A percentile compares a stretch with the other conserved stretches of the same genome.
phyloP scores from a whole-genome alignment of 2,797 vertebrate genomes.

The Rhynchotus rufescens region DNA sequence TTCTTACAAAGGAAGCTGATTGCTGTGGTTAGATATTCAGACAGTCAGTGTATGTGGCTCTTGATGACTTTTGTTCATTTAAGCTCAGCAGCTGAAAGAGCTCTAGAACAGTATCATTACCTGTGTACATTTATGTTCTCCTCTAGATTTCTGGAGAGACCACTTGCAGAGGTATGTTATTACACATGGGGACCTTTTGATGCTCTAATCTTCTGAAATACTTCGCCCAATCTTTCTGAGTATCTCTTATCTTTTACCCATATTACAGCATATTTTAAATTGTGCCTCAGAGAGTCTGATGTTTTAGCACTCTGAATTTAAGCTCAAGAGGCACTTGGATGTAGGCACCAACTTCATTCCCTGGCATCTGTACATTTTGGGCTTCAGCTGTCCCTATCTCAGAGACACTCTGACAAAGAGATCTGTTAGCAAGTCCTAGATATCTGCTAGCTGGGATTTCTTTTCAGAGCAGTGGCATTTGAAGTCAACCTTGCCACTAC shows the following conservation, averaged over 20 bases:
- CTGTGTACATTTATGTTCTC: not conserved
- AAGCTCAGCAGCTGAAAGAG: not conserved
- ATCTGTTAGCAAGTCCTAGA: conserved; percentile 1
- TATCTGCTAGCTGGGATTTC: conserved; percentile 20
- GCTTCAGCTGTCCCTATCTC: not conserved
- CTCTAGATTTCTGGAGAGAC: rapidly evolving
- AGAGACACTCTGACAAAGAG: not conserved
- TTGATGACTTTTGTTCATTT: not conserved
- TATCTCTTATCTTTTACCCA: not conserved
- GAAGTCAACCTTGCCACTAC: not conserved
- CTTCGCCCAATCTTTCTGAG: not conserved
- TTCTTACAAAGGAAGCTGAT: not conserved
- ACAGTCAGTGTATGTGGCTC: not conserved
- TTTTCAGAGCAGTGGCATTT: not conserved
- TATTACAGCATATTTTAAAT: not conserved
- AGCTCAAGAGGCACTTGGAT: not conserved
- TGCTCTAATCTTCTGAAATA: not conserved
- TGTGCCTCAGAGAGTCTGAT: not conserved
- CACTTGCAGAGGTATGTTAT: not conserved
- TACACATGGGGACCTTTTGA: not conserved
- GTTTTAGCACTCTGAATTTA: not conserved
- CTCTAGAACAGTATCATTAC: not conserved
- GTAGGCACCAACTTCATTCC: rapidly evolving
- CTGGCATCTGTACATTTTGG: not conserved
- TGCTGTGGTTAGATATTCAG: not conserved